phyloP scores from a whole-genome alignment of 2,113 vertebrate genomes.

The Tragelaphus scriptus region DNA sequence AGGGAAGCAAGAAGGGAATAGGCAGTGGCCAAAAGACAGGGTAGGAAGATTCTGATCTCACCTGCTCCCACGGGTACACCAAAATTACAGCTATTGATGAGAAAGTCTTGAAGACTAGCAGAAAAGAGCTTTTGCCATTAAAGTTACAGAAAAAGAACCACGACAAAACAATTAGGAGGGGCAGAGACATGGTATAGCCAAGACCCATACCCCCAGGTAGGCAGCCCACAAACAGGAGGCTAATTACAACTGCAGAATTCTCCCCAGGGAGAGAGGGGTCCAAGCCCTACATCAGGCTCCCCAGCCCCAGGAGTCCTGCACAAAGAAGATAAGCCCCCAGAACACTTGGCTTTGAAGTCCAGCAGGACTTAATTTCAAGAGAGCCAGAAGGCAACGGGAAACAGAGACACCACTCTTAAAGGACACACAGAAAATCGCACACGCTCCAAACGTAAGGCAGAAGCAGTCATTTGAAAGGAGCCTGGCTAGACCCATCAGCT shows the following conservation, averaged over 20 bases:
- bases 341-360: background rate
- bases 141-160: background rate
- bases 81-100: background rate
- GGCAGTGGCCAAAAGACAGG: background rate
- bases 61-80: background rate
- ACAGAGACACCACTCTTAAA: background rate
- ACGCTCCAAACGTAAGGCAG: background rate
- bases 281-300: background rate
- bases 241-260: background rate
- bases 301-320: background rate
- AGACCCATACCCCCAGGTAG: background rate
- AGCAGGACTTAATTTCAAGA: background rate
- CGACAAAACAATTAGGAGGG: background rate
- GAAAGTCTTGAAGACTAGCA: background rate
- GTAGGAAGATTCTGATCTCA: background rate
- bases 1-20: background rate
- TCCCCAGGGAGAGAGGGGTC: background rate
- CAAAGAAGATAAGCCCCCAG: background rate
- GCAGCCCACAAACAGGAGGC: background rate
- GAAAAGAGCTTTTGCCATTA: background rate
- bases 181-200: background rate
- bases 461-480: background rate
- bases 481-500: background rate
- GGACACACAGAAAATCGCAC: background rate
- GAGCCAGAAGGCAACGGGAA: background rate